Conservation (phyloP, 1,140 invertebrate species). For the Argopecten irradians region DNA sequence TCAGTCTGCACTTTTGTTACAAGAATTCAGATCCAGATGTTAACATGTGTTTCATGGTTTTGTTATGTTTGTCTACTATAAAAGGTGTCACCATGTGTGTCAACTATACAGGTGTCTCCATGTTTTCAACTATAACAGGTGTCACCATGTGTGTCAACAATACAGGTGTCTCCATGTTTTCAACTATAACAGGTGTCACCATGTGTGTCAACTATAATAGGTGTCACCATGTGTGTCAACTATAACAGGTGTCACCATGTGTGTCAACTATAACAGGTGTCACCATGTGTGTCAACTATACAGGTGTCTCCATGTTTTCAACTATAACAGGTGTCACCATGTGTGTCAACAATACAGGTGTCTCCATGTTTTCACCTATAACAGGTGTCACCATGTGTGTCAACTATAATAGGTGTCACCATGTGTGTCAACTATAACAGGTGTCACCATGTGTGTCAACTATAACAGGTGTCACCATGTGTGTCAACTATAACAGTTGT, state of each 20-base stretch:
- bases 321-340: not conserved
- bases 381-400: not conserved
- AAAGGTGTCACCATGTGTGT: not conserved
- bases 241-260: too few species aligned
- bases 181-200: not conserved
- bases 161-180: not conserved
- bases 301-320: not conserved
- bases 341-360: not conserved
- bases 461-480: too few species aligned
- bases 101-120: not conserved
- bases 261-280: not conserved
- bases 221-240: not conserved
- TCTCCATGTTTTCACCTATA: not conserved
- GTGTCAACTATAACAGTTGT: not conserved
- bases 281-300: not conserved
- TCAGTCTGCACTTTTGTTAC: too few species aligned
- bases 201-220: not conserved
- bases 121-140: not conserved
- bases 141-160: not conserved
- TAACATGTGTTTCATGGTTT: too few species aligned
- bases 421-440: not conserved
- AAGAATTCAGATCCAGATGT: too few species aligned
- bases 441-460: not conserved
- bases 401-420: not conserved
- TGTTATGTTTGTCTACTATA: too few species aligned